These are phyloP conservation scores for Dolomedes plantarius DNA, from an alignment of 2,888 invertebrate genomes.

Conservation along the genomic window DNA sequence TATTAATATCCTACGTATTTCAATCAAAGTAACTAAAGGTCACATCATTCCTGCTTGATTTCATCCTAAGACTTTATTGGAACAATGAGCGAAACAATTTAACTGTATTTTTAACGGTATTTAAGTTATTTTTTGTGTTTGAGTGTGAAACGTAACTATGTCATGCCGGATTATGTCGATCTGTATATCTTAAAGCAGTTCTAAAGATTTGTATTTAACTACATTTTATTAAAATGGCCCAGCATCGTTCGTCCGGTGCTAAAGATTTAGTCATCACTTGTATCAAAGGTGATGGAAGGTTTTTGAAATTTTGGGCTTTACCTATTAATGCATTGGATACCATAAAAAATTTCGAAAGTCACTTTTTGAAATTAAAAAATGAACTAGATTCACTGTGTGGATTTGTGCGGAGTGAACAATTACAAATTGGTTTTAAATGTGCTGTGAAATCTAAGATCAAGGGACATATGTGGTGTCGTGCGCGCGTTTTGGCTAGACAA, in stretches of 20 bases:
- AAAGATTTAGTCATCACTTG: constrained; percentile 33
- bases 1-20: too few relatives aligned
- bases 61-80: too few relatives aligned
- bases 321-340: neutral
- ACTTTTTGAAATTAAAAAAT: neutral
- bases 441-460: constrained; percentile 32
- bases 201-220: neutral
- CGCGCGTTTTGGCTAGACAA: constrained; percentile 17
- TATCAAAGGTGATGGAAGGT: constrained; percentile 31
- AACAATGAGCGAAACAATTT: too few relatives aligned
- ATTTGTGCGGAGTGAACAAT: constrained; percentile 33
- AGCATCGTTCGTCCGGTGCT: neutral
- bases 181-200: neutral
- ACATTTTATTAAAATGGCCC: constrained; percentile 41
- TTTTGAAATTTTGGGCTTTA: constrained; percentile 58
- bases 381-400: constrained; percentile 35
- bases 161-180: neutral
- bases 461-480: constrained; percentile 42
- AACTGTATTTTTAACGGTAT: too few relatives aligned
- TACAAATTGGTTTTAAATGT: constrained; percentile 29
- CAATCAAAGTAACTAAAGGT: too few relatives aligned
- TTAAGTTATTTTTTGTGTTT: neutral
- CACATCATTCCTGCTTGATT: too few relatives aligned
- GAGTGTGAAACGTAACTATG: neutral
- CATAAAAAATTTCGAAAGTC: constrained; percentile 24